Base-by-base conservation (phyloP, 2,888 invertebrate genomes). In the Punctoribates punctum region DNA sequence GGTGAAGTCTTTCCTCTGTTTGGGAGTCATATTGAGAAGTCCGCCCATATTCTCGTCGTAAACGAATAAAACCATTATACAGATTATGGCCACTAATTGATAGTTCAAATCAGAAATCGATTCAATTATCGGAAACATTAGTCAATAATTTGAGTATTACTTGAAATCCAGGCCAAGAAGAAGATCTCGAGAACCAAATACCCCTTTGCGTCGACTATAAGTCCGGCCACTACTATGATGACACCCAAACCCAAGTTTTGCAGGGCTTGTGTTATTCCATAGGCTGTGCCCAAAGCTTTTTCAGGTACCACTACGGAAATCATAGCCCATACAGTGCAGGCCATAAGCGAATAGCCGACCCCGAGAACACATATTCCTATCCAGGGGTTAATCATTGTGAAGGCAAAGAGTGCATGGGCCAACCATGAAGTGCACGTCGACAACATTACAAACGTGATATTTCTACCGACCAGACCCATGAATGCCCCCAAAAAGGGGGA, bases 301-400 rank as follows among this genome's bases (percentile, higher is more conserved):
- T 94, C 92, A 13, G 94, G 93, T 78, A 96, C 91, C 78, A 96
- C 90, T 78, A 96, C 86, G 0, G 96, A 90, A 11, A 97, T 94
- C 82, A 97, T 86, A 0, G 97, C 97, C 97, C 98, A 98, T 73
- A 98, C 87, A 76, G 94, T 93, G 84, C 94, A 93, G 2, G 97
- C 96, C 78, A 97, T 85, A 84, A 96, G 88, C 0, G 96, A 94
- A 84, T 97, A 98, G 0, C 93, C 89, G 51, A 96, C 82, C 8
- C 97, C 97, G 88, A 98, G 88, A 9, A 89, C 84, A 70, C 83
- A 87, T 91, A 89, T 88, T 54, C 87, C 86, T 27, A 87, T 82
- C 80, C 86, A 88, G 0, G 90, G 89, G 81, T 86, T 87, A 11
- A 87, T 78, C 80, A 87, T 88, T 4, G 89, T 87, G 82, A 90